Evolutionary conservation across 2,888 invertebrate species (phyloP).

Genomic region (Hyalella azteca): DNA sequence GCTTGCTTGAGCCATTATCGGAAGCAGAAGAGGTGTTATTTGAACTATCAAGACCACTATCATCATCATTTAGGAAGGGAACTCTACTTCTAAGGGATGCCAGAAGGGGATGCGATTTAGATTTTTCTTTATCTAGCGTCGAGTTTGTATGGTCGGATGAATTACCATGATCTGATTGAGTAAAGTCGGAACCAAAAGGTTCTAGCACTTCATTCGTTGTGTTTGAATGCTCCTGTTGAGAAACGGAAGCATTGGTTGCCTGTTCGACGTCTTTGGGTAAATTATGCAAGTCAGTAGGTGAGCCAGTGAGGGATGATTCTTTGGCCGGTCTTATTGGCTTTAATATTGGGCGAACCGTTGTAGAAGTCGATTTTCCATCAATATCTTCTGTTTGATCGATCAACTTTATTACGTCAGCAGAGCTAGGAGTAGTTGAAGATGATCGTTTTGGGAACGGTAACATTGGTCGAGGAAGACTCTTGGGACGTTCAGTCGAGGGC

Average conservation of each 20-base stretch:
- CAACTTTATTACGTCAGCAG: neutral
- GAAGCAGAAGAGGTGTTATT: neutral
- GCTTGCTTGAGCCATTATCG: neutral
- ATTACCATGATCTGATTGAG: neutral
- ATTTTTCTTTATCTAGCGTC: slow-evolving; percentile 2
- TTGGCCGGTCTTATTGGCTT: slow-evolving; percentile 7
- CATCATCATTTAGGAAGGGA: slow-evolving; percentile 3
- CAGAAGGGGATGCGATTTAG: slow-evolving; percentile 28
- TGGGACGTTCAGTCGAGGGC: neutral
- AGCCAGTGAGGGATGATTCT: neutral
- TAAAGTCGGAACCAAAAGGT: neutral
- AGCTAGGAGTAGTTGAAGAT: neutral
- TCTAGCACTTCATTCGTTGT: neutral
- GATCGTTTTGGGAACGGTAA: slow-evolving; percentile 2
- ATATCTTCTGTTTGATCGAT: neutral
- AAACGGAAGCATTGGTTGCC: neutral
- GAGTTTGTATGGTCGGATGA: neutral
- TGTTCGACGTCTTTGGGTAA: neutral
- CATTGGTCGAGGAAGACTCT: neutral
- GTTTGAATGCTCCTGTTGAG: neutral
- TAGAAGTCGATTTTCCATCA: neutral
- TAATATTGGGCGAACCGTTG: neutral
- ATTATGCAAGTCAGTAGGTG: neutral
- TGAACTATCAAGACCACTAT: neutral
- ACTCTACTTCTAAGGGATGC: slow-evolving; percentile 30